Evolutionary conservation across 2,888 invertebrate species (phyloP).

Genomic region (Gisinianus flammeolus): DNA sequence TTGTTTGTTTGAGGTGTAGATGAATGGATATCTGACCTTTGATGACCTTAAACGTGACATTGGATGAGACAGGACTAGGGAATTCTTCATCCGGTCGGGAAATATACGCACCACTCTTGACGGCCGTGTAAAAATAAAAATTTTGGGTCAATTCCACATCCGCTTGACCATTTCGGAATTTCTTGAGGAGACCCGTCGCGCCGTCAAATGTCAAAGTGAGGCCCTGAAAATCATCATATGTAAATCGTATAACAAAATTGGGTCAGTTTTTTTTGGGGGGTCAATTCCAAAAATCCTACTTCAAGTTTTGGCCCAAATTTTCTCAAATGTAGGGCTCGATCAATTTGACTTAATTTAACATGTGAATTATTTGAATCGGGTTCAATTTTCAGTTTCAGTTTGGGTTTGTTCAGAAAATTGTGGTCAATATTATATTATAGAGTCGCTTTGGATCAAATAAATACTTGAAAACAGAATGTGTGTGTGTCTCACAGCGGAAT

Average conservation of each 20-base stretch:
- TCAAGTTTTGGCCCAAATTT: too few relatives aligned
- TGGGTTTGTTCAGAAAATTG: too few relatives aligned
- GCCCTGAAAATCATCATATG: slow-evolving; percentile 31
- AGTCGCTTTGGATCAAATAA: not conserved
- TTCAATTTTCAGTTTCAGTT: too few relatives aligned
- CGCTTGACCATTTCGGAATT: slow-evolving; percentile 37
- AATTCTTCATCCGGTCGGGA: slow-evolving; percentile 72
- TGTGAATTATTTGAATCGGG: too few relatives aligned
- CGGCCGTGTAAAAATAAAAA: slow-evolving; percentile 77
- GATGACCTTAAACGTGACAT: slow-evolving; percentile 58
- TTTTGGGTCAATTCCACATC: slow-evolving; percentile 66
- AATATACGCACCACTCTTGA: slow-evolving; percentile 93
- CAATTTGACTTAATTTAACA: not conserved
- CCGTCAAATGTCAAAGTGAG: slow-evolving; percentile 48
- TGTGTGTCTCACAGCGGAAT: not conserved
- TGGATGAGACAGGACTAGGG: slow-evolving; percentile 60
- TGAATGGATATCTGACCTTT: too few relatives aligned
- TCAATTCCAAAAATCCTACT: not conserved
- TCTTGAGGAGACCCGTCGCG: slow-evolving; percentile 51
- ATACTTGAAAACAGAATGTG: not conserved
- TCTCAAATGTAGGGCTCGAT: too few relatives aligned
- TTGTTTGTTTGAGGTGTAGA: too few relatives aligned
- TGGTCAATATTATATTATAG: too few relatives aligned
- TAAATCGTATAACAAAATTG: not conserved
- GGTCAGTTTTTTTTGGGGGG: not conserved